Evolutionary conservation across 2,888 invertebrate species (phyloP).

Genomic region (Scrobipalpa costella): DNA sequence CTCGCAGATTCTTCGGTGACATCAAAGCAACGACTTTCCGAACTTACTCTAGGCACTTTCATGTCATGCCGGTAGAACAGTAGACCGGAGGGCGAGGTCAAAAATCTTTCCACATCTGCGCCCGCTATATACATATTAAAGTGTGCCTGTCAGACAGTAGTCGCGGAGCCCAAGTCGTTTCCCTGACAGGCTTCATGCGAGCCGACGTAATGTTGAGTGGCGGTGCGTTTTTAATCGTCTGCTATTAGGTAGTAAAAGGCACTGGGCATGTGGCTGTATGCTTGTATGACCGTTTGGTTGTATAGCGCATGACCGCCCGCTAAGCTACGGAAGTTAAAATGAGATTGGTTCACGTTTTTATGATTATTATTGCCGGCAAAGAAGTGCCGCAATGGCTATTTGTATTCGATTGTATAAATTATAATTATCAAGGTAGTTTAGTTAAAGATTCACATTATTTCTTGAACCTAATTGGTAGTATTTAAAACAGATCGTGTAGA

Average conservation of each 20-base stretch:
- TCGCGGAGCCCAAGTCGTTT: conserved; percentile 58
- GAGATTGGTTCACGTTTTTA: neutral
- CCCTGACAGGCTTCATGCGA: conserved; percentile 68
- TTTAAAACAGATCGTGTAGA: neutral
- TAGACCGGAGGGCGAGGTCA: conserved; percentile 38
- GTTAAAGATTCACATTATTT: too few species aligned
- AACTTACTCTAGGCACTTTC: neutral
- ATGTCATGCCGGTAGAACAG: neutral
- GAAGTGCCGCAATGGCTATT: conserved; percentile 8
- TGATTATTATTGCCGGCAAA: conserved; percentile 5
- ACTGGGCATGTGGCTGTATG: conserved; percentile 11
- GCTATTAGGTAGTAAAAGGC: conserved; percentile 19
- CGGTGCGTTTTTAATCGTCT: conserved; percentile 29
- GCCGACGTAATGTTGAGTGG: conserved; percentile 58
- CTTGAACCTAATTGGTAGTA: too few species aligned
- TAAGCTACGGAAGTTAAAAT: conserved; percentile 5
- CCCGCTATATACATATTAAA: conserved; percentile 31
- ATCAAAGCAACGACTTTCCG: neutral
- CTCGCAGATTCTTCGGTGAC: neutral
- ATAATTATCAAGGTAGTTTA: neutral
- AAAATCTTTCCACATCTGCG: conserved; percentile 40
- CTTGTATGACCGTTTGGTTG: neutral
- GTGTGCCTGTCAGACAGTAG: conserved; percentile 59
- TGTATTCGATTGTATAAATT: conserved; percentile 10
- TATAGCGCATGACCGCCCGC: conserved; percentile 21